These are phyloP conservation scores for Leptarthrus brevirostris DNA, from an alignment of 2,888 invertebrate genomes.

Conservation along the genomic window DNA sequence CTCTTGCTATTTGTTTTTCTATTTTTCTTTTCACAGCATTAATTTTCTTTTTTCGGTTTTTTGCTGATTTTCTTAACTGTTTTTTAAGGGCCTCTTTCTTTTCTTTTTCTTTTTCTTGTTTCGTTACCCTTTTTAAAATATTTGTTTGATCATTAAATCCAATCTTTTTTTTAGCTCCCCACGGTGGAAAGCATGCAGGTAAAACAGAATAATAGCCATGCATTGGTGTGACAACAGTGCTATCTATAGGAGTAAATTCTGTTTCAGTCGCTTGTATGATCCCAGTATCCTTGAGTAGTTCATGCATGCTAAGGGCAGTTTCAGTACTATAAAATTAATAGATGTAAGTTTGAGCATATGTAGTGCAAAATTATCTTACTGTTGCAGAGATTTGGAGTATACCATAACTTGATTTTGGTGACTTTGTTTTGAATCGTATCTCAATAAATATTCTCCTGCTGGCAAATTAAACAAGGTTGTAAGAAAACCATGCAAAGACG, in stretches of 20 bases:
- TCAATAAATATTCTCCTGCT: constrained; percentile 49
- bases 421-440: constrained; percentile 32
- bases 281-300: neutral
- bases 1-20: too few relatives aligned
- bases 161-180: neutral
- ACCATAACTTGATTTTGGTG: constrained; percentile 48
- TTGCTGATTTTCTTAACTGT: neutral
- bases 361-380: constrained; percentile 13
- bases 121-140: neutral
- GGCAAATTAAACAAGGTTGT: constrained; percentile 47
- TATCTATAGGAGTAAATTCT: constrained; percentile 47
- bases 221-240: constrained; percentile 17
- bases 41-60: neutral
- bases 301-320: constrained; percentile 16
- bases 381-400: constrained; percentile 22
- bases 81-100: neutral
- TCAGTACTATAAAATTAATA: constrained; percentile 5
- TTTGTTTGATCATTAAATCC: constrained; percentile 2
- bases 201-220: constrained; percentile 27
- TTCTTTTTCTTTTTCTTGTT: neutral
- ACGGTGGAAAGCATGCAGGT: constrained; percentile 51
- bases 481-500: constrained; percentile 19
- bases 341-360: neutral
- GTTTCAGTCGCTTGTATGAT: neutral
- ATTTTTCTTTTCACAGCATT: neutral